A percentile compares a stretch with the other conserved stretches of the same genome.
These are phyloP conservation scores for Anarhynchus alexandrinus DNA, from an alignment of 2,113 vertebrate genomes.

Conservation along the genomic window DNA sequence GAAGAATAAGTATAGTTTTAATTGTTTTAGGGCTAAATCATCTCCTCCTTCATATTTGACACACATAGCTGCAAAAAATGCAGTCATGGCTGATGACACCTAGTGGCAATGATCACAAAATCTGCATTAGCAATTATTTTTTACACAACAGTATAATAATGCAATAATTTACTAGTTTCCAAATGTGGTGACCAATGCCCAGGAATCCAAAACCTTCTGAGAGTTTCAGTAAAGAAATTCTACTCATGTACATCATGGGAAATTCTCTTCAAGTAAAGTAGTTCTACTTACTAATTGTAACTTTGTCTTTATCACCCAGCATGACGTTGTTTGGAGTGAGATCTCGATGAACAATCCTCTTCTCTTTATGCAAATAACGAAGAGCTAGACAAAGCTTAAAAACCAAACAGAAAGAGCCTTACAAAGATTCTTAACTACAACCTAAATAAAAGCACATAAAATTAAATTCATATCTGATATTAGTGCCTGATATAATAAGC, in stretches of 20 bases:
- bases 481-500: not conserved
- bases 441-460: not conserved
- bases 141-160: not conserved
- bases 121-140: not conserved
- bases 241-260: not conserved
- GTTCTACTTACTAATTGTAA: constrained; percentile 84
- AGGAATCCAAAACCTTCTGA: not conserved
- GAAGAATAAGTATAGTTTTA: not conserved
- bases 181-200: not conserved
- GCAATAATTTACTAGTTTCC: not conserved
- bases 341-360: constrained; percentile 86
- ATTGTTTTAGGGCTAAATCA: not conserved
- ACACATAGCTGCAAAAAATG: not conserved
- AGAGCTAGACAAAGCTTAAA: constrained; percentile 86
- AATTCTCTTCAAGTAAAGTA: not conserved
- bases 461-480: not conserved
- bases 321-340: constrained; percentile 88
- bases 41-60: not conserved
- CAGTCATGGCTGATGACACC: not conserved
- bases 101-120: not conserved
- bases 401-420: constrained; percentile 7
- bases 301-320: constrained; percentile 86
- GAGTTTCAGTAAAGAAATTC: not conserved
- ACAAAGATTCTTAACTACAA: not conserved
- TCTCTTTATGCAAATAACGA: constrained; percentile 89